Percentiles rank a stretch among this genome's conserved stretches.
Evolutionary conservation across 64 coral and sea anemone genomes (phyloP).

Genomic region (Montipora capricornis): DNA sequence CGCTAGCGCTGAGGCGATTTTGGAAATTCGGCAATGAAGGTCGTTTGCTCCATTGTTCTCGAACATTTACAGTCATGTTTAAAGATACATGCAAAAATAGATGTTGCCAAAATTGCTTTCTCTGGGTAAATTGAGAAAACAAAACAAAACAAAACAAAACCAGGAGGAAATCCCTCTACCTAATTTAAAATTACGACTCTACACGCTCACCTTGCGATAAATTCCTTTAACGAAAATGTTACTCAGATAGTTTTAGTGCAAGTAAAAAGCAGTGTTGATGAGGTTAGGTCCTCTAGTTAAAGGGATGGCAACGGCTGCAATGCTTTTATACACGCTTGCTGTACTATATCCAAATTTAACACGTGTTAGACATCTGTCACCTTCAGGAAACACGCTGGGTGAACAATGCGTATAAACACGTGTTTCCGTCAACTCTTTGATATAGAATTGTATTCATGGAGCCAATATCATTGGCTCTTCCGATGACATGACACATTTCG

Average conservation of each 20-base stretch:
- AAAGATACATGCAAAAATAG: not conserved
- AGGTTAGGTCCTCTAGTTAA: not conserved
- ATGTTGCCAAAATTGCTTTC: not conserved
- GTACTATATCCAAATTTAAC: not conserved
- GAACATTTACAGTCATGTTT: not conserved
- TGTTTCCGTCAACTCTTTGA: not conserved
- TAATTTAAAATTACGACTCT: not conserved
- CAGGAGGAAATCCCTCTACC: not conserved
- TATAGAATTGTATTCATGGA: not conserved
- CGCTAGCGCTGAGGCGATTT: not conserved
- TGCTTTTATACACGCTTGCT: too few species aligned
- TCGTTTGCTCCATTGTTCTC: not conserved
- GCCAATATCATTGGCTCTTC: not conserved
- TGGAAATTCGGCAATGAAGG: not conserved
- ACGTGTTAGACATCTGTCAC: constrained; percentile 40
- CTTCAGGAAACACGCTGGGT: constrained; percentile 27
- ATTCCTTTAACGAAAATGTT: not conserved
- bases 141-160: not conserved
- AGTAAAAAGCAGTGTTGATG: not conserved
- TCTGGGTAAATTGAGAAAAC: not conserved
- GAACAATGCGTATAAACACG: not conserved
- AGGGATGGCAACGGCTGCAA: too few species aligned
- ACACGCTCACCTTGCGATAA: not conserved
- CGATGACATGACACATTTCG: not conserved
- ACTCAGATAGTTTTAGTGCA: not conserved